These are phyloP conservation scores for Teleopsis dalmanni DNA, from an alignment of 1,140 invertebrate species.

Conservation along the genomic window DNA sequence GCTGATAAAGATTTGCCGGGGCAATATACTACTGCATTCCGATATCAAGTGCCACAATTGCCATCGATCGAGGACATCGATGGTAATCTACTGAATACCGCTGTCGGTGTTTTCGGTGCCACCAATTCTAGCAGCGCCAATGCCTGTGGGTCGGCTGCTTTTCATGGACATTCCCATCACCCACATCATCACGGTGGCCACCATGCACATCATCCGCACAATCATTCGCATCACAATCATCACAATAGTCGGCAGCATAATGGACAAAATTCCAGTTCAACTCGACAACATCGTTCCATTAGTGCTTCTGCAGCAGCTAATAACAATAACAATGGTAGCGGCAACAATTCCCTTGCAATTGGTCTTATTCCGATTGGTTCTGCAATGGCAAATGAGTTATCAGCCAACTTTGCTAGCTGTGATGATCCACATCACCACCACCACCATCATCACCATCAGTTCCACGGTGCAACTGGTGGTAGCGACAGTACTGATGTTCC, in stretches of 20 bases:
- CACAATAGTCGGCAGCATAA: constrained; percentile 30
- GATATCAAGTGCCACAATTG: constrained; percentile 34
- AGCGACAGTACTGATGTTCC: background rate
- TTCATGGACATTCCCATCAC: constrained; percentile 13
- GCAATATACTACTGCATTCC: constrained; percentile 55
- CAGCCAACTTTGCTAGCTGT: constrained; percentile 27
- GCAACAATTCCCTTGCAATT: constrained; percentile 17
- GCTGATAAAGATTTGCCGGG: constrained; percentile 55
- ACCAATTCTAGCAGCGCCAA: constrained; percentile 1
- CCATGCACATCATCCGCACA: constrained; percentile 13
- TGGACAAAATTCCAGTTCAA: constrained; percentile 12
- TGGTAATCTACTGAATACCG: constrained; percentile 13
- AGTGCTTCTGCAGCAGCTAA: constrained; percentile 30
- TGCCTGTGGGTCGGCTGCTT: background rate
- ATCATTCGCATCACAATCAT: constrained; percentile 11
- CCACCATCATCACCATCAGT: constrained; percentile 36
- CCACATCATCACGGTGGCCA: background rate
- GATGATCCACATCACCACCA: constrained; percentile 40
- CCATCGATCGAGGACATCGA: constrained; percentile 21
- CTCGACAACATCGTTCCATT: constrained; percentile 28
- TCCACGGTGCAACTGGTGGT: constrained; percentile 12
- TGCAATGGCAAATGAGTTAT: constrained; percentile 28
- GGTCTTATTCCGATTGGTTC: constrained; percentile 22
- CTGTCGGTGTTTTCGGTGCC: constrained; percentile 21
- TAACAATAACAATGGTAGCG: background rate